A percentile compares a stretch with the other conserved stretches of the same genome.
phyloP scores from a whole-genome alignment of 2,113 vertebrate genomes.

The Chascanopsetta lugubris region DNA sequence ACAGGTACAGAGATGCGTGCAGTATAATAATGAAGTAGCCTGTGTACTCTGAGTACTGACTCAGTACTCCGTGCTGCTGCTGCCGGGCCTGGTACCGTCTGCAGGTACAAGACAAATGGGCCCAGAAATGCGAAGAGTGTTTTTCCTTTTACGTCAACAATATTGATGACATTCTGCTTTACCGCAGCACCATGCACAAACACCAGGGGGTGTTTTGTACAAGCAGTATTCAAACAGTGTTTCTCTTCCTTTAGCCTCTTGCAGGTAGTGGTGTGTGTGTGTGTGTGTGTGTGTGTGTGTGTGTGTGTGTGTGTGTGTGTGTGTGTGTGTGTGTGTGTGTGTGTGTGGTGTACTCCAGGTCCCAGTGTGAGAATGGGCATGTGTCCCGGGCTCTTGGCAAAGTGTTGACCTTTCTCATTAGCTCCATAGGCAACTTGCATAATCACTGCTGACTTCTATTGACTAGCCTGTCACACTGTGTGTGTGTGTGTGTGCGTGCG shows the following conservation, averaged over 20 bases:
- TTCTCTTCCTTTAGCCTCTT: constrained; percentile 4
- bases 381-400: constrained; percentile 73
- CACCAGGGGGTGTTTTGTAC: too few relatives aligned
- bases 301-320: constrained; percentile 62
- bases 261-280: constrained; percentile 9
- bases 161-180: constrained; percentile 30
- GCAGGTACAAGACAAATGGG: constrained; percentile 13
- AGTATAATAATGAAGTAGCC: too few relatives aligned
- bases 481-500: constrained; percentile 57
- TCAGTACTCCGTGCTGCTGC: too few relatives aligned
- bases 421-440: constrained; percentile 77
- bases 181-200: too few relatives aligned
- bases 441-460: constrained; percentile 81
- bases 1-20: too few relatives aligned
- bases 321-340: constrained; percentile 42
- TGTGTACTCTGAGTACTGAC: too few relatives aligned
- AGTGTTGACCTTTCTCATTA: constrained; percentile 74
- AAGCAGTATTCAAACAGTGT: neutral
- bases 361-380: constrained; percentile 64
- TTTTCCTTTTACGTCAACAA: constrained; percentile 32
- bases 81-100: too few relatives aligned
- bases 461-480: constrained; percentile 72
- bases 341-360: constrained; percentile 43
- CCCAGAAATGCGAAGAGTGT: constrained; percentile 32
- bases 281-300: constrained; percentile 21